Percentiles rank a stretch among this genome's conserved stretches.
phyloP scores from a whole-genome alignment of 2,797 vertebrate species.

The Clarias fuscus region DNA sequence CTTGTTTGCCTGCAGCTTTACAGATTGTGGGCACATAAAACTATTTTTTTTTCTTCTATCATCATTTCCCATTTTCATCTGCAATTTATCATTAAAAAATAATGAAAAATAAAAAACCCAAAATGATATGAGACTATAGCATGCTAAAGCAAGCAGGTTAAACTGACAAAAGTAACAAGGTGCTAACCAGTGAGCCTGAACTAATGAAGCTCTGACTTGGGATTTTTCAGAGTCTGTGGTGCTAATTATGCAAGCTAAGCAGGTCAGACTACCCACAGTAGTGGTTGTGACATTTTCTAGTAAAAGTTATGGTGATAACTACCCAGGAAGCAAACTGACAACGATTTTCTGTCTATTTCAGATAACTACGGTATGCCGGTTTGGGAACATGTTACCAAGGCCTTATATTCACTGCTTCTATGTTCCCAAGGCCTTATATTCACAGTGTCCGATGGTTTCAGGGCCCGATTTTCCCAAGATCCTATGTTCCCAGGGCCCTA shows the following conservation, averaged over 20 bases:
- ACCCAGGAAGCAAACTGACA: background rate
- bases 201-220: background rate
- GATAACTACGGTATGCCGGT: no score
- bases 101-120: no score
- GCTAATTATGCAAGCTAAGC: background rate
- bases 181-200: background rate
- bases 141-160: background rate
- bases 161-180: background rate
- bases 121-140: background rate
- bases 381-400: background rate
- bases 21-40: background rate
- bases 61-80: background rate
- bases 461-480: no score
- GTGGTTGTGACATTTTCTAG: background rate
- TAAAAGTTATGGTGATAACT: background rate
- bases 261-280: background rate
- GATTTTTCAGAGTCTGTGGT: background rate
- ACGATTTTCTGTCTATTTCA: background rate
- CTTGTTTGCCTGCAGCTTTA: slow-evolving; percentile 38
- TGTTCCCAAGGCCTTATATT: background rate
- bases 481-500: background rate
- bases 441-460: background rate
- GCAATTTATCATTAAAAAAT: background rate
- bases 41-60: background rate
- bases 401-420: background rate